Base-by-base conservation (phyloP, 2,113 vertebrate genomes). In the Agelaius tricolor region DNA sequence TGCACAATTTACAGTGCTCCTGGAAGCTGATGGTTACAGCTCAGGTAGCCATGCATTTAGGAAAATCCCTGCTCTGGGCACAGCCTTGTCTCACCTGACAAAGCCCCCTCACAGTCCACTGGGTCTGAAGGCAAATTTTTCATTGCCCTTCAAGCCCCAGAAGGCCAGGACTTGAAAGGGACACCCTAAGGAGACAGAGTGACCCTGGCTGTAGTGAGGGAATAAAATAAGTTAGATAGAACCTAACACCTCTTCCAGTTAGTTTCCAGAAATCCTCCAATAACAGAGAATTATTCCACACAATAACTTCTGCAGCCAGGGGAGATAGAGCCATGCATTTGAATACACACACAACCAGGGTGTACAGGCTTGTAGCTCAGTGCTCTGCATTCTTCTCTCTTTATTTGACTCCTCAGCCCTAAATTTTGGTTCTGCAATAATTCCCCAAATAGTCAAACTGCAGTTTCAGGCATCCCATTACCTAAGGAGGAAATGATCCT, bases 311-410 rank as follows among this genome's bases (percentile, higher is more conserved):
- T 67, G 69, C 52, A 71, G 59, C 24, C 3, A 47, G 31, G 21
- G 59, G 31, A 33, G 23, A 23, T 0, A 10, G 26, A 90, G 75
- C 17, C 4, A 0, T 10, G 24, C 41, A 26, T 21, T 21, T 66
- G 71, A 76, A 8, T 4, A 15, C 4, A 9, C 1, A 8, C 17
- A 31, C 9, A 10, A 22, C 17, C 65, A 35, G 20, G 1, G 6
- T 3, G 5, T 13, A n/a, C 10, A 22, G 49, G 13, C 26, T 30
- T 22, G 5, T 8, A 65, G 23, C 1, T 31, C 26, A 4, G 37
- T 84, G 61, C 37, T 74, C 44, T 49, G 37, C 55, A 81, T 41
- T 58, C 58, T 89, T 44, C 52, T 52, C 57, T 43, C n/a, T 58
- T 78, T 28, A n/a, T 9, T 39, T 61, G 31, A 41, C 43, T 49